These are phyloP conservation scores for Tenthredo scrophulariae DNA, from an alignment of 2,888 invertebrate species.

Conservation along the genomic window DNA sequence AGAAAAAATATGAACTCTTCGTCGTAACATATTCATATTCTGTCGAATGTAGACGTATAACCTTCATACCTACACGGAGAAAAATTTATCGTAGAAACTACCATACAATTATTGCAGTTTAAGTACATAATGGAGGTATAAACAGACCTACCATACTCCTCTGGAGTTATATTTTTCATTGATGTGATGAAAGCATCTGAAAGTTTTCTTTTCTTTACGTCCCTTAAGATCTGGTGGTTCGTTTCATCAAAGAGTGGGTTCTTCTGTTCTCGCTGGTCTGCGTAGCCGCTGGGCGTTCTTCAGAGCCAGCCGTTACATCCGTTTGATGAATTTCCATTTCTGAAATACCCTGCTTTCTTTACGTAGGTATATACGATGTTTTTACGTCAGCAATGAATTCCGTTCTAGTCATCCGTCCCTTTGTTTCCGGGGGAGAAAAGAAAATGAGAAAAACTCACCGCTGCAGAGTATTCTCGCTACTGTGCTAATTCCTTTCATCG, in stretches of 20 bases:
- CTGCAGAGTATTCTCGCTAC: not conserved
- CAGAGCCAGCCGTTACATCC: not conserved
- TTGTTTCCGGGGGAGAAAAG: not conserved
- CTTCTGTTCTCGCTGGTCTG: not conserved
- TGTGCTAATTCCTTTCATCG: conserved; percentile 31
- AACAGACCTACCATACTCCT: too few relatives aligned
- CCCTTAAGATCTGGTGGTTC: not conserved
- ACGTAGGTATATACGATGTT: not conserved
- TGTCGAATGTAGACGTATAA: not conserved
- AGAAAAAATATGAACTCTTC: not conserved
- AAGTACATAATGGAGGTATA: too few relatives aligned
- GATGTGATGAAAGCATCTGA: not conserved
- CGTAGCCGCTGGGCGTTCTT: not conserved
- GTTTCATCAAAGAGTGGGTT: not conserved
- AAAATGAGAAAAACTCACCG: not conserved
- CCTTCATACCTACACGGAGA: not conserved
- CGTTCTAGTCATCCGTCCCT: not conserved
- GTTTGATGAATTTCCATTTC: conserved; percentile 18
- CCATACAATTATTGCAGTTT: too few relatives aligned
- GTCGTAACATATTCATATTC: not conserved
- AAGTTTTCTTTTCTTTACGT: not conserved
- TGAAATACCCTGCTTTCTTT: not conserved
- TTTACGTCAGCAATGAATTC: not conserved
- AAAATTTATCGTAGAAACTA: too few relatives aligned
- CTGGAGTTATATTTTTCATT: not conserved